Evolutionary conservation across 2,888 invertebrate species (phyloP).

Genomic region (Stenurella melanura): DNA sequence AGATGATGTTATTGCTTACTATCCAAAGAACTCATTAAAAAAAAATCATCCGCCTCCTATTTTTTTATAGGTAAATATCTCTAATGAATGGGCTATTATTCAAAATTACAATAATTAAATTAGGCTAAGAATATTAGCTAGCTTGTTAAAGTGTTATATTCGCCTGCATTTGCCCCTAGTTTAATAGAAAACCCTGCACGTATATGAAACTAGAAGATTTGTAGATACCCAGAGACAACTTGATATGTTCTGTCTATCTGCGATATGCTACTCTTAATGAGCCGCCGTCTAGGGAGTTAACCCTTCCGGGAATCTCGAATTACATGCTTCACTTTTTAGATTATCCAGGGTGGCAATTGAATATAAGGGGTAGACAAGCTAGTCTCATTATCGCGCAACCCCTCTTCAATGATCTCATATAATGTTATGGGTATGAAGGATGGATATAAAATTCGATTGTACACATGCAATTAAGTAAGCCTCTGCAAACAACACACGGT

Average conservation of each 20-base stretch:
- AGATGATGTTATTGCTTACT: too few relatives aligned
- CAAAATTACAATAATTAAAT: too few relatives aligned
- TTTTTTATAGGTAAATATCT: too few relatives aligned
- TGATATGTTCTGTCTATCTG: conserved; percentile 41
- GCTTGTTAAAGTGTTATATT: not conserved
- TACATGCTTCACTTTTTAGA: conserved; percentile 67
- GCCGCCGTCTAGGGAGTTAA: conserved; percentile 59
- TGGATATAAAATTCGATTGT: conserved; percentile 55
- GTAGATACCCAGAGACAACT: conserved; percentile 5
- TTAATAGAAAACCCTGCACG: not conserved
- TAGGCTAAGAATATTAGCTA: too few relatives aligned
- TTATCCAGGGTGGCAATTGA: conserved; percentile 65
- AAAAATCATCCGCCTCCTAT: too few relatives aligned
- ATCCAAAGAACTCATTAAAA: too few relatives aligned
- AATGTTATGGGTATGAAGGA: conserved; percentile 53
- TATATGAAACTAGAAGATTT: conserved; percentile 1
- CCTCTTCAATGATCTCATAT: conserved; percentile 54
- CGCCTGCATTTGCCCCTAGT: not conserved
- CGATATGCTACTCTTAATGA: conserved; percentile 55
- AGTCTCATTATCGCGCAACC: conserved; percentile 54
- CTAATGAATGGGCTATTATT: too few relatives aligned
- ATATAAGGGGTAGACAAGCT: conserved; percentile 53
- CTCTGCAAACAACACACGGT: conserved; percentile 56
- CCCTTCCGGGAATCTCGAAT: conserved; percentile 63
- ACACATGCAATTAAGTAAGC: conserved; percentile 59